Base-by-base conservation (phyloP, 92 coral and sea anemone species). In the Hydrozoanthus gracilis region DNA sequence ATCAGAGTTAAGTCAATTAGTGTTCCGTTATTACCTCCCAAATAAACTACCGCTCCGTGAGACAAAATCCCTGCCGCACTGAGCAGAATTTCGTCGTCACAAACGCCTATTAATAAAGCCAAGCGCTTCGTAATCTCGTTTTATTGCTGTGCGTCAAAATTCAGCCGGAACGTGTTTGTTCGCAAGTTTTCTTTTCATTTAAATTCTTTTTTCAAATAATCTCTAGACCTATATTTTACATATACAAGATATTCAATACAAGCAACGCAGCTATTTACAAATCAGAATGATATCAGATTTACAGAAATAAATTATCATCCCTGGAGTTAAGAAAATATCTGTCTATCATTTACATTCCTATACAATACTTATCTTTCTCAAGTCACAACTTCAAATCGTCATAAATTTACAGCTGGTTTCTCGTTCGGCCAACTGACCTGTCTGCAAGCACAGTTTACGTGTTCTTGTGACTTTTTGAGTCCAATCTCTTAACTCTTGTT, bases 281-380 rank as follows among this genome's bases (percentile, higher is more conserved):
- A 79, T 62, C 73, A 45, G 84, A 79, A 61, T 68, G 71, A 79
- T 62, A 79, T 79, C 73, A 64, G 49, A 18, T 80, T 64, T 80
- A 64, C 85, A 80, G 61, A 80, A 80, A 80, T 62, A 64, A 65
- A 65, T 80, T 80, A 80, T 46, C 35, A 16, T 65, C 60, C 62
- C 85, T 48, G 60, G 85, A 80, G 74, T 80, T 46, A 80, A 66
- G 73, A 80, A 80, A 80, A 80, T 80, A 80, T 44, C 58, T 65
- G 58, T 65, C 60, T 80, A 67, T 80, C 74, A 80, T 64, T 80
- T 80, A 80, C 85, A 80, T 64, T 80, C 85, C 74, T 80, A 45
- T 65, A 80, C 62, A 80, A 18, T 18, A 46, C 85, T 80, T 64
- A 80, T 80, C 72, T 80, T 48, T 80, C 73, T 66, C 74, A 4